phyloP scores from a whole-genome alignment of 2,797 vertebrate genomes.

The Lophius americanus region DNA sequence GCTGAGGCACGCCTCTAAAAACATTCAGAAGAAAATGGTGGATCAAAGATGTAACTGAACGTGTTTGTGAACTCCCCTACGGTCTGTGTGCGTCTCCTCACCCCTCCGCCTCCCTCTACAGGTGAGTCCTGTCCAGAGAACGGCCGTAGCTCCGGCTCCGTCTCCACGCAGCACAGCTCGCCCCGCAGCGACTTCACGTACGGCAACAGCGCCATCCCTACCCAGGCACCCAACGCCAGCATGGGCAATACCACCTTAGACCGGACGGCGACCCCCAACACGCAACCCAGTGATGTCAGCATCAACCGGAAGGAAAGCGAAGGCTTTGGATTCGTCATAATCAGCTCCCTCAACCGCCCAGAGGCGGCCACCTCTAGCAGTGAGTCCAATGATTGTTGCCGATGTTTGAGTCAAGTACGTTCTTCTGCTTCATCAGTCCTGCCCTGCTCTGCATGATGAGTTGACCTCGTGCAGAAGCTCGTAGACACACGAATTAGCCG shows the following conservation, averaged over 20 bases:
- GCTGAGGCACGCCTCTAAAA: too few species aligned
- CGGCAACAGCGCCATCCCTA: conserved; percentile 84
- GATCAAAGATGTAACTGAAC: neutral
- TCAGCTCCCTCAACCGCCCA: conserved; percentile 96
- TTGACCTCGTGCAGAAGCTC: conserved; percentile 15
- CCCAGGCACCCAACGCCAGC: conserved; percentile 73
- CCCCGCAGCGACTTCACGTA: conserved; percentile 94
- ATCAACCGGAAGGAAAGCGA: conserved; percentile 98
- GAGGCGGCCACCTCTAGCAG: conserved; percentile 88
- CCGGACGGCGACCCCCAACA: conserved; percentile 79
- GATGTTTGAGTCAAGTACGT: conserved; percentile 10
- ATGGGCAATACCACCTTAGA: conserved; percentile 80
- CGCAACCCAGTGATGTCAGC: conserved; percentile 89
- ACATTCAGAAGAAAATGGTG: neutral
- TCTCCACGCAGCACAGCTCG: conserved; percentile 97
- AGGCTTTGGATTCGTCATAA: conserved; percentile 98
- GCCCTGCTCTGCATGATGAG: conserved; percentile 6
- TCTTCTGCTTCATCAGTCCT: conserved; percentile 10
- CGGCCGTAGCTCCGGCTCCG: conserved; percentile 92
- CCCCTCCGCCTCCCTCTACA: conserved; percentile 69
- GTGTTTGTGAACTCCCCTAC: too few species aligned
- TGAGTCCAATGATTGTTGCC: conserved; percentile 70
- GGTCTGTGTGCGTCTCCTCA: neutral
- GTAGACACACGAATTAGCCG: conserved; percentile 19
- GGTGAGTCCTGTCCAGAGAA: conserved; percentile 94